Evolutionary conservation across 1,140 invertebrate species (phyloP).

Genomic region (Meloidogyne floridensis): DNA sequence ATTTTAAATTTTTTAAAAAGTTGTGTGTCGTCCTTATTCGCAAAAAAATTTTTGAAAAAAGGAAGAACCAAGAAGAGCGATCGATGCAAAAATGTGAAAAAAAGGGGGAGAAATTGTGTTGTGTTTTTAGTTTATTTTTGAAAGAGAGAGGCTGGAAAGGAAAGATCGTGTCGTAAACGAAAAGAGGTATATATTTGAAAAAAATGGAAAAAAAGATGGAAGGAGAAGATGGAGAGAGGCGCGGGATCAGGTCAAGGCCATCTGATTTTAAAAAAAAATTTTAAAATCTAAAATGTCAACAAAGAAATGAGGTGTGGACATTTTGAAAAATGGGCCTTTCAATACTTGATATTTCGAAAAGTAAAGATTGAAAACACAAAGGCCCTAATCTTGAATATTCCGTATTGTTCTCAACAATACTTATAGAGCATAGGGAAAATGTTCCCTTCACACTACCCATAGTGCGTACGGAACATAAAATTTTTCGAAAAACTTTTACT

Average conservation of each 20-base stretch:
- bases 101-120: too few relatives aligned
- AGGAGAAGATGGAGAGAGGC: neutral
- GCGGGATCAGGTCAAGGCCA: conserved; percentile 7
- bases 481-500: too few relatives aligned
- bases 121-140: too few relatives aligned
- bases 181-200: neutral
- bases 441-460: too few relatives aligned
- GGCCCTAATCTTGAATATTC: too few relatives aligned
- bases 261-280: neutral
- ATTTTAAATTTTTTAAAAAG: neutral
- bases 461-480: too few relatives aligned
- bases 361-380: too few relatives aligned
- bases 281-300: neutral
- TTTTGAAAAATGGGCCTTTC: neutral
- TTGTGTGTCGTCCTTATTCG: neutral
- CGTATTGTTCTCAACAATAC: too few relatives aligned
- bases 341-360: too few relatives aligned
- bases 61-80: neutral
- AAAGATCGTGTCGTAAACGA: neutral
- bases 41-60: too few relatives aligned
- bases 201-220: neutral
- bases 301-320: neutral
- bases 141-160: neutral
- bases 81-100: conserved; percentile 3
- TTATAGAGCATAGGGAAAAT: too few relatives aligned